Evolutionary conservation across 2,888 invertebrate genomes (phyloP).

Genomic region (Conomelus anceps): DNA sequence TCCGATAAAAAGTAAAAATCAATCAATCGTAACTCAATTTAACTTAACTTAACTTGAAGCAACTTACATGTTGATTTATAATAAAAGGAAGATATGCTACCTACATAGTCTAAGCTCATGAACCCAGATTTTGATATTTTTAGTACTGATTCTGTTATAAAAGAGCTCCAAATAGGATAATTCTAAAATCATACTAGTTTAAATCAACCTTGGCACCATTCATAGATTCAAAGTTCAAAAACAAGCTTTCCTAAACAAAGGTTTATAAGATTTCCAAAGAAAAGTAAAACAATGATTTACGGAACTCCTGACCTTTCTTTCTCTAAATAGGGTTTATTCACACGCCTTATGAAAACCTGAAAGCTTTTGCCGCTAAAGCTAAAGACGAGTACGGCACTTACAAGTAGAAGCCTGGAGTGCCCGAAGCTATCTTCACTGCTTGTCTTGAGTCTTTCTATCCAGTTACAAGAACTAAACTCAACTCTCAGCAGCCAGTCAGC

Average conservation of each 20-base stretch:
- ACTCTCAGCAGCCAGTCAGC: background rate
- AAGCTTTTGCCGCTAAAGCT: too few relatives aligned
- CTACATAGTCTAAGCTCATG: too few relatives aligned
- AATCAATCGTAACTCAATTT: too few relatives aligned
- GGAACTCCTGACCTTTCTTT: background rate
- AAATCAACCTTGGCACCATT: background rate
- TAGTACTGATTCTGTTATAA: too few relatives aligned
- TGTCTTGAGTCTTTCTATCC: background rate
- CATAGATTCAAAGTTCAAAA: background rate
- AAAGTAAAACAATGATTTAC: background rate
- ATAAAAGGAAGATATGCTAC: too few relatives aligned
- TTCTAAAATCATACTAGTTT: background rate
- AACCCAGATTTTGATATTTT: too few relatives aligned
- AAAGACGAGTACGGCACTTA: background rate
- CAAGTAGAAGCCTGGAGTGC: background rate
- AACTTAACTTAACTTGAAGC: too few relatives aligned
- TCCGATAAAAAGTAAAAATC: too few relatives aligned
- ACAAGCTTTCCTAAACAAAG: background rate
- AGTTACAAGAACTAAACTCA: background rate
- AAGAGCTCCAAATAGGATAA: too few relatives aligned
- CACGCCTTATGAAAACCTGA: background rate
- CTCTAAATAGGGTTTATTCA: background rate
- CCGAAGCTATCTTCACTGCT: background rate
- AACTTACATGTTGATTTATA: too few relatives aligned
- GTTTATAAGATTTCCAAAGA: too few relatives aligned